Evolutionary conservation across 2,888 invertebrate genomes (phyloP).

Genomic region (Hylaea fasciaria): DNA sequence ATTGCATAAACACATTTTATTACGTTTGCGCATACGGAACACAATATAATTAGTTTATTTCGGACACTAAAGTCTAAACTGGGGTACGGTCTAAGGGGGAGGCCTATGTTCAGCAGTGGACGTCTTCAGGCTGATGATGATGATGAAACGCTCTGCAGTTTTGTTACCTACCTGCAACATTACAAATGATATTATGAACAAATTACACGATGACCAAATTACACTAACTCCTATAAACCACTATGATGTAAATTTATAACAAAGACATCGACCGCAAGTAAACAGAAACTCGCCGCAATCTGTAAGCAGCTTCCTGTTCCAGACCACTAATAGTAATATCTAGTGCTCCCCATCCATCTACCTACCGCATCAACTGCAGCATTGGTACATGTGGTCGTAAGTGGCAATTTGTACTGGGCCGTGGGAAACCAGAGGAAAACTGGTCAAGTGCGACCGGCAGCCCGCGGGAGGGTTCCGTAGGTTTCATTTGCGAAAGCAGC

Average conservation of each 20-base stretch:
- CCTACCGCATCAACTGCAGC: constrained; percentile 12
- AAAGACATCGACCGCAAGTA: constrained; percentile 7
- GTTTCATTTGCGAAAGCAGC: constrained; percentile 1
- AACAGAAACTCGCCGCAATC: constrained; percentile 11
- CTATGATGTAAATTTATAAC: too few species aligned
- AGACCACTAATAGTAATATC: constrained; percentile 13
- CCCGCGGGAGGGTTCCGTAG: constrained; percentile 23
- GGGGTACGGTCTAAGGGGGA: too few species aligned
- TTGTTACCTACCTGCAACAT: too few species aligned
- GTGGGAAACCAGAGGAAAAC: constrained; percentile 34
- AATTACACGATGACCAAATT: too few species aligned
- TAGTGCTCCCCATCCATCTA: constrained; percentile 3
- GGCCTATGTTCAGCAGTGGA: too few species aligned
- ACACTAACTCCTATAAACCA: too few species aligned
- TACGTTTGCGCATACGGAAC: constrained; percentile 17
- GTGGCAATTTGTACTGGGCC: constrained; percentile 41
- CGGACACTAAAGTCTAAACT: too few species aligned
- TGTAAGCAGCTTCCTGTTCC: constrained; percentile 5
- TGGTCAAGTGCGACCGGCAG: constrained; percentile 24
- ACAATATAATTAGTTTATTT: neutral
- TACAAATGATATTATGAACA: too few species aligned
- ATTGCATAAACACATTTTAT: constrained; percentile 27
- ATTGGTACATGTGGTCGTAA: constrained; percentile 21
- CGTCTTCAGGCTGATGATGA: too few species aligned
- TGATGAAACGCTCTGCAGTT: too few species aligned